Conservation (phyloP, 2,113 vertebrate species). For the Eira barbara region DNA sequence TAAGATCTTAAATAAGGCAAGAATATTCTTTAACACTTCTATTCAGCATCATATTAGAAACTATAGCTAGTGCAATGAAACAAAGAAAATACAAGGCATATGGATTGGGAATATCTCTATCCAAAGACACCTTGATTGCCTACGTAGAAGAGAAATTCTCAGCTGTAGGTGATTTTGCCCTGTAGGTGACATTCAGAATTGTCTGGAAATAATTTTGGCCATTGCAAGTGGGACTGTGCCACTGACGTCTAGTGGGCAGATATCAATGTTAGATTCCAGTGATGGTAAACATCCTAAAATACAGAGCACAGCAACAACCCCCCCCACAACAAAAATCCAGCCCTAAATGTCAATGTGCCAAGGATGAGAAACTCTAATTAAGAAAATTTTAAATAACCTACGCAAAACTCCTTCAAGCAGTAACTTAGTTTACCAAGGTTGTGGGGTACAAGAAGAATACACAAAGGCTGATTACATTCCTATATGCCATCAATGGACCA, state of each 20-base stretch:
- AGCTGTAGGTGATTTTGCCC: background rate
- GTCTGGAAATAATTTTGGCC: background rate
- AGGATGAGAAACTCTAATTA: background rate
- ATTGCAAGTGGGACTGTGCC: no score
- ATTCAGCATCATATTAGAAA: background rate
- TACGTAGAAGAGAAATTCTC: background rate
- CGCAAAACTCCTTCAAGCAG: background rate
- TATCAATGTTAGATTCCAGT: background rate
- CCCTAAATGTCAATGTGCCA: background rate
- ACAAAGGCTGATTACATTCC: background rate
- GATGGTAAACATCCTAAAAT: background rate
- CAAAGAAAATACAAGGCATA: background rate
- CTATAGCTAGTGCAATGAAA: background rate
- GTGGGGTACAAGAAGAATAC: background rate
- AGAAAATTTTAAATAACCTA: background rate
- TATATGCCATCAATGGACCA: no score
- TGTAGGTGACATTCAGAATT: background rate
- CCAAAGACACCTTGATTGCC: background rate
- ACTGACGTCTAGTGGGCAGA: no score
- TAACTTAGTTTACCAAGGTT: background rate
- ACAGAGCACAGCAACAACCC: background rate
- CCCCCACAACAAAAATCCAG: background rate
- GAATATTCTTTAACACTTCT: background rate
- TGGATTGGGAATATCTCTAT: background rate
- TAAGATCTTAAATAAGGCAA: background rate